These are phyloP conservation scores for Akabosia matsudoensis DNA, from an alignment of 1,140 invertebrate species.

Conservation along the genomic window DNA sequence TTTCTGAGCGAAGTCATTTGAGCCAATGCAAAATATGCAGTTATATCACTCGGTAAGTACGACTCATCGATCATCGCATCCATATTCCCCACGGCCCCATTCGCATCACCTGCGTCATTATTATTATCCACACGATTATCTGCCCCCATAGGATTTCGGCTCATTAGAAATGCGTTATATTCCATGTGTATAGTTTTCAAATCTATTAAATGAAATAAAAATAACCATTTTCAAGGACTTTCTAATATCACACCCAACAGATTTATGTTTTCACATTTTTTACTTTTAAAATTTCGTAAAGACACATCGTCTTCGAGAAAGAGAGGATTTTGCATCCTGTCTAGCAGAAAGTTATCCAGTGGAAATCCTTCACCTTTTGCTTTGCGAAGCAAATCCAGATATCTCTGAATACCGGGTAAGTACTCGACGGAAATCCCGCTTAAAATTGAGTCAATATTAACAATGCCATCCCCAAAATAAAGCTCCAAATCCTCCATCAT, in stretches of 20 bases:
- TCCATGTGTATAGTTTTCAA: background rate
- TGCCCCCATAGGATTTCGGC: background rate
- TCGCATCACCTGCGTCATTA: background rate
- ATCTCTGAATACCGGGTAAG: background rate
- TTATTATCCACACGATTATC: background rate
- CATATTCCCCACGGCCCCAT: background rate
- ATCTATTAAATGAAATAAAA: slow-evolving; percentile 3
- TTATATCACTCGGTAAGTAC: background rate
- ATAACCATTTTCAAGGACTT: background rate
- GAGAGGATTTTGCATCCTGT: slow-evolving; percentile 8
- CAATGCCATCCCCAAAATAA: background rate
- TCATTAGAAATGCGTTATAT: slow-evolving; percentile 19
- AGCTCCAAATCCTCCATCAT: slow-evolving; percentile 10
- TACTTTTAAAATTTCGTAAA: slow-evolving; percentile 7
- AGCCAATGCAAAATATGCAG: background rate
- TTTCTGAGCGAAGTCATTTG: background rate
- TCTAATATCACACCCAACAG: background rate
- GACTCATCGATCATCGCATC: background rate
- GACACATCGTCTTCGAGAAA: background rate
- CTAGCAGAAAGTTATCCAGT: background rate
- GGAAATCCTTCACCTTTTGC: background rate
- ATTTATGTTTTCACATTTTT: background rate
- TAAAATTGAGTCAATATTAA: background rate
- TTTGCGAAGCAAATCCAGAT: background rate
- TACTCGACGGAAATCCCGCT: background rate